Conservation (phyloP, 2,888 invertebrate genomes). For the Cacoxenus indagator region DNA sequence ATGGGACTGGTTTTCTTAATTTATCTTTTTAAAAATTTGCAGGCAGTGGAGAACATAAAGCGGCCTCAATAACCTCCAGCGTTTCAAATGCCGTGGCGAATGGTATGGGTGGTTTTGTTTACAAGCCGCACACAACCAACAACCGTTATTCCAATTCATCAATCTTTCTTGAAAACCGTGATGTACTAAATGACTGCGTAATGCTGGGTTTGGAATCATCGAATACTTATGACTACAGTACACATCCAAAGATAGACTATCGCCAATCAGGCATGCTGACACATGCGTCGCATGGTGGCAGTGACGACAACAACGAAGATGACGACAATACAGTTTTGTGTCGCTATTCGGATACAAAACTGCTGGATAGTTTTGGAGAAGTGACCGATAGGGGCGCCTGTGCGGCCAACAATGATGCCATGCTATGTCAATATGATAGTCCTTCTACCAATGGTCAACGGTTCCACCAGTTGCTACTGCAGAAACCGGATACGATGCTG, state of each 20-base stretch:
- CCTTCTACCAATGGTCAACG: conserved; percentile 34
- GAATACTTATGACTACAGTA: conserved; percentile 54
- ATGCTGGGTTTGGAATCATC: conserved; percentile 50
- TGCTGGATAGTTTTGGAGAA: conserved; percentile 50
- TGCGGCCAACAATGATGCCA: conserved; percentile 52
- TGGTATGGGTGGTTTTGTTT: conserved; percentile 64
- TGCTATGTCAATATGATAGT: conserved; percentile 40
- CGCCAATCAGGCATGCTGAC: conserved; percentile 66
- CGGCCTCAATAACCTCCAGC: conserved; percentile 65
- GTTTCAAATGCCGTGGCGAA: conserved; percentile 67
- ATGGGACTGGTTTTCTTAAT: conserved; percentile 24
- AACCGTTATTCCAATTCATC: conserved; percentile 70
- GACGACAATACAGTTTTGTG: conserved; percentile 65
- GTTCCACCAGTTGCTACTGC: conserved; percentile 49
- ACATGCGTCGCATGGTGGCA: conserved; percentile 48
- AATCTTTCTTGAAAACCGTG: conserved; percentile 71
- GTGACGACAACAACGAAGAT: conserved; percentile 41
- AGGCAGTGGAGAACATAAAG: conserved; percentile 67
- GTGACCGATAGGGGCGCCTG: conserved; percentile 29
- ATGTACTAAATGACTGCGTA: conserved; percentile 68
- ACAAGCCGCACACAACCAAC: conserved; percentile 59
- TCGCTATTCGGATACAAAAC: conserved; percentile 70
- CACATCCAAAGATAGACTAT: conserved; percentile 67
- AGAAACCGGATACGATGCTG: conserved; percentile 54
- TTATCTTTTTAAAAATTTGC: conserved; percentile 21